These are phyloP conservation scores for Mesitornis unicolor DNA, from an alignment of 2,113 vertebrate genomes.

Conservation along the genomic window DNA sequence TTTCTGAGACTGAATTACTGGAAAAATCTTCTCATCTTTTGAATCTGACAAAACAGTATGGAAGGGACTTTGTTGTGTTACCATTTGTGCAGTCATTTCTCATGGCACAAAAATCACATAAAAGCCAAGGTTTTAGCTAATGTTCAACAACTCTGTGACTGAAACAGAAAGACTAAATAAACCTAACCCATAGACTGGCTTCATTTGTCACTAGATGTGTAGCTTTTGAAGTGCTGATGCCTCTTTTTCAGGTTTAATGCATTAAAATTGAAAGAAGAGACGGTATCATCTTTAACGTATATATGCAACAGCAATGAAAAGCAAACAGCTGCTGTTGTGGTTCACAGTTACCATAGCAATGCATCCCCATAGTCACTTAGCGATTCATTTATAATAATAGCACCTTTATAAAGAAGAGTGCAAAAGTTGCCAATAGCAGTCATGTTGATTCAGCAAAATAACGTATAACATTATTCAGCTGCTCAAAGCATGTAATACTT, in stretches of 20 bases:
- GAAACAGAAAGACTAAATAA: background rate
- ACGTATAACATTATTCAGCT: background rate
- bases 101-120: background rate
- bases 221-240: background rate
- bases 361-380: conserved; percentile 15
- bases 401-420: background rate
- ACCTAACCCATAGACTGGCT: background rate
- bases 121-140: background rate
- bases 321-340: conserved; percentile 37
- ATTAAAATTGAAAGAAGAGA: background rate
- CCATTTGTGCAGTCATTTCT: background rate
- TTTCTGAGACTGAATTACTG: background rate
- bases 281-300: conserved; percentile 1
- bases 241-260: background rate
- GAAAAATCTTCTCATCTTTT: background rate
- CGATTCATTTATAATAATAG: conserved; percentile 33
- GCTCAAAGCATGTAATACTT: background rate
- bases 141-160: background rate
- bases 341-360: conserved; percentile 65
- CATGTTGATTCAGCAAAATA: conserved; percentile 31
- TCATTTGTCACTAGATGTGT: background rate
- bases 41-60: background rate
- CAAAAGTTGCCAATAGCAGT: background rate
- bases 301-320: background rate
- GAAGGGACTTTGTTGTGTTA: background rate